These are phyloP conservation scores for Sinelater perroti DNA, from an alignment of 2,888 invertebrate species.

Conservation along the genomic window DNA sequence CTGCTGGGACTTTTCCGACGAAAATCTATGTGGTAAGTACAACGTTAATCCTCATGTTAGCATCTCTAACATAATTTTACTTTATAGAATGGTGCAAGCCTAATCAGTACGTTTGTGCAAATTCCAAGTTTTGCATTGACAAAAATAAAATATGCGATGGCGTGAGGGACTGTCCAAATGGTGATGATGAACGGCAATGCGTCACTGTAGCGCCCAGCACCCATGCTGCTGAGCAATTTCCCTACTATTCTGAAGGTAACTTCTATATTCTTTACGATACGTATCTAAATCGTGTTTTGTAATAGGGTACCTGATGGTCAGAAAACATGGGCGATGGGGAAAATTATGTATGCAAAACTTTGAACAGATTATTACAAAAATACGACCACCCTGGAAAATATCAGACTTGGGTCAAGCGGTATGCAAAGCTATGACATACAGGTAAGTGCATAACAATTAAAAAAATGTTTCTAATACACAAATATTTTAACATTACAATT, in stretches of 20 bases:
- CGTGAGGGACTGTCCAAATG: conserved; percentile 73
- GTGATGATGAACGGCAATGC: conserved; percentile 80
- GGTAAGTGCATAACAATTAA: no score
- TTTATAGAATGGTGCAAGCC: conserved; percentile 76
- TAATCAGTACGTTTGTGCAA: conserved; percentile 78
- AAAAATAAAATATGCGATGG: conserved; percentile 75
- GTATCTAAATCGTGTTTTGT: neutral
- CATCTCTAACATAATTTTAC: neutral
- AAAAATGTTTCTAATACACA: no score
- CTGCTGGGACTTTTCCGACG: conserved; percentile 83
- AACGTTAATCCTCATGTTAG: no score
- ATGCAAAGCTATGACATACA: conserved; percentile 79
- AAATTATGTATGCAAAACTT: conserved; percentile 78
- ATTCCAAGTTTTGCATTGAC: conserved; percentile 74
- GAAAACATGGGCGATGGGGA: conserved; percentile 80
- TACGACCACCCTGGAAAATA: conserved; percentile 69
- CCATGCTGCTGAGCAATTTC: conserved; percentile 66
- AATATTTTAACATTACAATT: no score
- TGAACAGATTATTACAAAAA: conserved; percentile 66
- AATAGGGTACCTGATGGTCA: conserved; percentile 75
- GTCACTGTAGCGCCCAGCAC: conserved; percentile 70
- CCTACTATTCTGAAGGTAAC: conserved; percentile 70
- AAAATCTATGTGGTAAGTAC: conserved; percentile 74
- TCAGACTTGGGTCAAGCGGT: conserved; percentile 78
- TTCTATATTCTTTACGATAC: neutral